A percentile compares a stretch with the other conserved stretches of the same genome.
Evolutionary conservation across 2,113 vertebrate species (phyloP).

Genomic region (Brachypteracias leptosomus): DNA sequence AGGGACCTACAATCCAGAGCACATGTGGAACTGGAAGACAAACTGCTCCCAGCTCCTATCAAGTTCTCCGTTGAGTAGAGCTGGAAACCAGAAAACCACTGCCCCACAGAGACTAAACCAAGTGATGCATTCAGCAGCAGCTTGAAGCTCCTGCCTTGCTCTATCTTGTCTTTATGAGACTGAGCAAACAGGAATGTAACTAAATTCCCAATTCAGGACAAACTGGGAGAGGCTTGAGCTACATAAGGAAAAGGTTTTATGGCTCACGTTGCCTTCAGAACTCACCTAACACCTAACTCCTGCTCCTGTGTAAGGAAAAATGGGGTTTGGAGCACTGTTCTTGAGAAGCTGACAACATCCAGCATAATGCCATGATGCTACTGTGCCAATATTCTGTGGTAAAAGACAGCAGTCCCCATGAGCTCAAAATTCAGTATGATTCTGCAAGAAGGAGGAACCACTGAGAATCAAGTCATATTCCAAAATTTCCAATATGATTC

Average conservation of each 20-base stretch:
- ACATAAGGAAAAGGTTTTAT: neutral
- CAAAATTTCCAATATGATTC: neutral
- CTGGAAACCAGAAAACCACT: neutral
- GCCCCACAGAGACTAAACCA: neutral
- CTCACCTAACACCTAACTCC: neutral
- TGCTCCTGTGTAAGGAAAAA: neutral
- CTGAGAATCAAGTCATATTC: neutral
- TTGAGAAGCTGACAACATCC: neutral
- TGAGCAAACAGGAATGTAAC: neutral
- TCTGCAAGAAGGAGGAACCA: neutral
- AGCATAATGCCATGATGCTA: neutral
- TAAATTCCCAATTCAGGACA: neutral
- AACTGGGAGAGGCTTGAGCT: neutral
- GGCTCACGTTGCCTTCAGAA: neutral
- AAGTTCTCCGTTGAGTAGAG: neutral
- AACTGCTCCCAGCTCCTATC: neutral
- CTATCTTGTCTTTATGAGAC: neutral
- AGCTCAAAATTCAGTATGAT: neutral
- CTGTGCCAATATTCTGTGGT: neutral
- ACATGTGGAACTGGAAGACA: neutral
- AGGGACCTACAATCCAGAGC: neutral
- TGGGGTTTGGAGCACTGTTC: neutral
- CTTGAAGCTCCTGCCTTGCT: neutral
- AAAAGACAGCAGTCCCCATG: neutral
- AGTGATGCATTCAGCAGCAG: neutral